Conservation (phyloP, 2,113 vertebrate genomes). For the Corapipo altera region DNA sequence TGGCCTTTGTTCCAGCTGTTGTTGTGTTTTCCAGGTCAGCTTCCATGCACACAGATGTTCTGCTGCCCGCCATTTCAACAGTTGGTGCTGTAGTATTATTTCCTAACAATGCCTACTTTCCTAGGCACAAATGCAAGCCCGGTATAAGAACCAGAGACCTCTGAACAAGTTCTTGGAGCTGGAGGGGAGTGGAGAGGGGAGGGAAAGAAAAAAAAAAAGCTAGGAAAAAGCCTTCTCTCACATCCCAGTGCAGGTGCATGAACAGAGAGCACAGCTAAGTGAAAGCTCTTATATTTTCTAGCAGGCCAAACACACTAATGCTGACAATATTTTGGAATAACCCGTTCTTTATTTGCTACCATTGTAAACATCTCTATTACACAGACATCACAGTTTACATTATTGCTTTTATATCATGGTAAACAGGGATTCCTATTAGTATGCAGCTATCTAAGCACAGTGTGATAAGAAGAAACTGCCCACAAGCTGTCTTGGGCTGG, state of each 20-base stretch:
- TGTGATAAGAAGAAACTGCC: slow-evolving; percentile 21
- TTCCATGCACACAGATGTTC: not conserved
- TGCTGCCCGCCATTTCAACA: not conserved
- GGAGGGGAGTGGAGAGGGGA: not conserved
- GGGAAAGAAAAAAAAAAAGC: no score
- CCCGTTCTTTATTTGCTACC: slow-evolving; percentile 69
- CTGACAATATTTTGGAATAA: not conserved
- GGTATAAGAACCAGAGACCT: not conserved
- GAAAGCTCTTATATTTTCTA: not conserved
- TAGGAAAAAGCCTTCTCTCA: not conserved
- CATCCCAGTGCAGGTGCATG: no score
- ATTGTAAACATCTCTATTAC: slow-evolving; percentile 48
- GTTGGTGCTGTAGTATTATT: fast-evolving
- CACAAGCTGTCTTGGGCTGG: not conserved
- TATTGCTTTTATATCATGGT: slow-evolving; percentile 62
- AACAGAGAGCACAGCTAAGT: not conserved
- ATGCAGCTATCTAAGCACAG: slow-evolving; percentile 36
- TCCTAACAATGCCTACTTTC: not conserved
- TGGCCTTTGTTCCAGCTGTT: not conserved
- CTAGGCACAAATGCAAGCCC: not conserved
- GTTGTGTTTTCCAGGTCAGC: not conserved
- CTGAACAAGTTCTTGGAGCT: not conserved
- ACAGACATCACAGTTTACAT: slow-evolving; percentile 60
- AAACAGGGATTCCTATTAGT: not conserved
- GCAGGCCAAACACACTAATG: not conserved